A percentile compares a stretch with the other conserved stretches of the same genome.
phyloP scores from a whole-genome alignment of 2,113 vertebrate species.

The human (Homo sapiens) region DNA sequence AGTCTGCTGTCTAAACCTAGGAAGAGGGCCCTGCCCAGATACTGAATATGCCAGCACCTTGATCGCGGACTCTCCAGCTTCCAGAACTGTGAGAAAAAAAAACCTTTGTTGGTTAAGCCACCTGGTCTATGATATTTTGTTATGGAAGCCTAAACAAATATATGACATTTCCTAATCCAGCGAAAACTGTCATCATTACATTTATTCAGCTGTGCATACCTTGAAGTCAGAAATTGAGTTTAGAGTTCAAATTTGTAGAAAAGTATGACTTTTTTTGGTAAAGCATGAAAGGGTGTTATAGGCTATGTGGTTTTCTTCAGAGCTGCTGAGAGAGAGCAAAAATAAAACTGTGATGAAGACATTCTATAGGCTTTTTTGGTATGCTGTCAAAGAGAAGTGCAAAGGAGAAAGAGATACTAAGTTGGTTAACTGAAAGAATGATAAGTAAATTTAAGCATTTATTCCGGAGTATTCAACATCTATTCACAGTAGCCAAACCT shows the following conservation, averaged over 20 bases:
- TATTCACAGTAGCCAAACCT: neutral
- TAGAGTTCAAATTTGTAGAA: neutral
- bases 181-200: neutral
- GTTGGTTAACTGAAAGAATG: neutral
- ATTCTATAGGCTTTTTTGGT: neutral
- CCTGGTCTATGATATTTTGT: neutral
- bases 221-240: neutral
- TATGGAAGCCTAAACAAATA: neutral
- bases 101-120: neutral
- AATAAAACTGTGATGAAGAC: neutral
- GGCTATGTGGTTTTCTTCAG: neutral
- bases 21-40: neutral
- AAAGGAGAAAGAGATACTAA: neutral
- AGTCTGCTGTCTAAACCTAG: neutral
- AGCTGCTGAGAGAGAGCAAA: neutral
- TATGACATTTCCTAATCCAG: neutral
- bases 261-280: neutral
- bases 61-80: neutral
- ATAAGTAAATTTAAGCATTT: neutral
- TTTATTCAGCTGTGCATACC: neutral
- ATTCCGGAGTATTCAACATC: neutral
- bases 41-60: neutral
- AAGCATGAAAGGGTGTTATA: neutral
- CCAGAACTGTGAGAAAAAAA: neutral
- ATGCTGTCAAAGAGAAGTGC: neutral